Percentiles rank a stretch among this genome's conserved stretches.
Evolutionary conservation across 2,113 vertebrate species (phyloP).

Genomic region (Pseudorasbora parva): DNA sequence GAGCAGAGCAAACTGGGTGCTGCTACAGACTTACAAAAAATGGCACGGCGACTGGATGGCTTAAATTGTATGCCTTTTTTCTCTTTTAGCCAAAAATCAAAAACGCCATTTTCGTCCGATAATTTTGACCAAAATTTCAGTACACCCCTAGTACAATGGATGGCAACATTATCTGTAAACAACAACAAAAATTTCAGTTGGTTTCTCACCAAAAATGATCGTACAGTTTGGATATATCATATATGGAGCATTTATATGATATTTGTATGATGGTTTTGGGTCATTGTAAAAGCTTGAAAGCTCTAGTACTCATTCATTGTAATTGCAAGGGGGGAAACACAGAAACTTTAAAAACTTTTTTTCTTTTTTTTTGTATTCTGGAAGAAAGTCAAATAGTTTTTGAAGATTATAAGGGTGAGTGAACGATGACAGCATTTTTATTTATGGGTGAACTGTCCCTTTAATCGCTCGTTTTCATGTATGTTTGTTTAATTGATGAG

Average conservation of each 20-base stretch:
- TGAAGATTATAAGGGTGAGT: neutral
- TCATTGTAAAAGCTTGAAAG: neutral
- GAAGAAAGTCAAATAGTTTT: neutral
- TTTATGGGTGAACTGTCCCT: neutral
- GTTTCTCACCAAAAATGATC: too few relatives aligned
- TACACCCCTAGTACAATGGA: neutral
- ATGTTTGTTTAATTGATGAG: constrained; percentile 58
- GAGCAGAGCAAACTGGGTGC: too few relatives aligned
- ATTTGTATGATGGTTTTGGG: neutral
- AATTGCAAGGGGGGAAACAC: neutral
- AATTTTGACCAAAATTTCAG: too few relatives aligned
- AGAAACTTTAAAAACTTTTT: neutral
- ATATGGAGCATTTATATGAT: neutral
- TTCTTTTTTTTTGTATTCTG: neutral
- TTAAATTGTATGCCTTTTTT: too few relatives aligned
- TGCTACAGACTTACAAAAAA: too few relatives aligned
- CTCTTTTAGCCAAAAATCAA: too few relatives aligned
- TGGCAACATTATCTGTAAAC: neutral
- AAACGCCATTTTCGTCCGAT: too few relatives aligned
- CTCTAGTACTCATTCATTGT: neutral
- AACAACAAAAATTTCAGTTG: neutral
- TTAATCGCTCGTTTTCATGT: constrained; percentile 31
- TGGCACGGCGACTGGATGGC: too few relatives aligned
- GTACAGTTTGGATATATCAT: too few relatives aligned
- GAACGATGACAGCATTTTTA: neutral